Percentiles rank a stretch among this genome's conserved stretches.
Conservation (phyloP, 2,113 vertebrate species). For the Epinephelus lanceolatus region DNA sequence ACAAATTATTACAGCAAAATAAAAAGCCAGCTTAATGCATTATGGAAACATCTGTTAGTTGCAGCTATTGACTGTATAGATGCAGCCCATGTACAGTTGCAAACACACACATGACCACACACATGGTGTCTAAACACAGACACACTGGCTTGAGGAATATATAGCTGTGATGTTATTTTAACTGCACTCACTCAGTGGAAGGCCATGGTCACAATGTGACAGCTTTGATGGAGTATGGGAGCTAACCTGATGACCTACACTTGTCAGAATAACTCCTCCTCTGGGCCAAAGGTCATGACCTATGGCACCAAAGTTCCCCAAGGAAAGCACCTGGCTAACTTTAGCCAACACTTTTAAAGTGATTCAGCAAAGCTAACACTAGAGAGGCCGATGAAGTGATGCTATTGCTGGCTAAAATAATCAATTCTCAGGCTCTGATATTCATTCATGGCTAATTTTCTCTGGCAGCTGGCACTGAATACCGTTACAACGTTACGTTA, state of each 20-base stretch:
- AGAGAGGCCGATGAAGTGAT: neutral
- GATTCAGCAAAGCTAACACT: neutral
- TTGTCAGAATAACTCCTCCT: constrained; percentile 56
- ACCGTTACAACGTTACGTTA: neutral
- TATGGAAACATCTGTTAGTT: neutral
- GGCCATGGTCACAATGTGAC: constrained; percentile 7
- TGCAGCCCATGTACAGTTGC: neutral
- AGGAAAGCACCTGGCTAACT: constrained; percentile 32
- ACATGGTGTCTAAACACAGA: neutral
- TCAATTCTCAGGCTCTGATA: neutral
- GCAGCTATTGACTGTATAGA: neutral
- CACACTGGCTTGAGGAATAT: too few species aligned
- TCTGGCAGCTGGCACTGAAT: neutral
- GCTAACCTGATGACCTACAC: constrained; percentile 24
- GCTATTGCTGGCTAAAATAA: neutral
- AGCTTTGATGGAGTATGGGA: neutral
- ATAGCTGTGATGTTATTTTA: neutral
- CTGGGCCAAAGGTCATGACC: constrained; percentile 50
- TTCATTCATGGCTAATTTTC: constrained; percentile 29
- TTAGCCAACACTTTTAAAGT: constrained; percentile 6
- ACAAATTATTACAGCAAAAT: neutral
- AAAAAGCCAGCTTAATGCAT: neutral
- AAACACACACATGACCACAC: neutral
- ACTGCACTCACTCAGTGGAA: constrained; percentile 22
- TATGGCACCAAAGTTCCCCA: constrained; percentile 10